Base-by-base conservation (phyloP, 2,888 invertebrate genomes). In the Protophormia terraenovae region DNA sequence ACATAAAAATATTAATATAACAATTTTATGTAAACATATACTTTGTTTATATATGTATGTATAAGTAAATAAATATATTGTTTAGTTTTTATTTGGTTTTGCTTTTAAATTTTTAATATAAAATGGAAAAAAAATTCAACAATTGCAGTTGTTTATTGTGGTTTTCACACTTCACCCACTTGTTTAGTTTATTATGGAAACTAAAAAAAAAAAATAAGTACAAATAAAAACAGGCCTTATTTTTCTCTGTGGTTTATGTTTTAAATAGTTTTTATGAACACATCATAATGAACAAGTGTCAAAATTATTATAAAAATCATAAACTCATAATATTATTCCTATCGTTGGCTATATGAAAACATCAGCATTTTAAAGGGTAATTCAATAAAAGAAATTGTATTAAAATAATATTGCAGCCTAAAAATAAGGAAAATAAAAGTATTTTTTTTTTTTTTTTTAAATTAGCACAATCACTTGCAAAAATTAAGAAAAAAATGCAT, bases 81-180 rank as follows among this genome's bases (percentile, higher is more conserved):
- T 19, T 50, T 47, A 22, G 8, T 47, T 10, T 47, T 47, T 47
- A 22, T 47, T 47, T 22, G 3, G 22, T 50, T 50, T n/a, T n/a
- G n/a, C 12, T 50, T 50, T 22, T 50, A 41, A 41, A 41, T 14
- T 41, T 41, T 41, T 22, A 50, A 22, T 50, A 50, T 22, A 50
- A 50, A 53, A 1, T 0, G 0, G 14, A 24, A 24, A 27, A 27
- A 53, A 24, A 38, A n/a, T 24, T 22, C 6, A n/a, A 64, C n/a
- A 41, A 64, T 47, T 29, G 41, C 16, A 66, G 41, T 66, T 29
- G 27, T 10, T 66, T 66, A 22, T 66, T 66, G 66, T 66, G 66
- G 47, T 35, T 69, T 69, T 69, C 24, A n/a, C 69, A 69, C 69
- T 69, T 69, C 10, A 22, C 22, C 7, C 47, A 67, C 2, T 67